These are phyloP conservation scores for Gastrophysa polygoni DNA, from an alignment of 2,888 invertebrate species.

Conservation along the genomic window DNA sequence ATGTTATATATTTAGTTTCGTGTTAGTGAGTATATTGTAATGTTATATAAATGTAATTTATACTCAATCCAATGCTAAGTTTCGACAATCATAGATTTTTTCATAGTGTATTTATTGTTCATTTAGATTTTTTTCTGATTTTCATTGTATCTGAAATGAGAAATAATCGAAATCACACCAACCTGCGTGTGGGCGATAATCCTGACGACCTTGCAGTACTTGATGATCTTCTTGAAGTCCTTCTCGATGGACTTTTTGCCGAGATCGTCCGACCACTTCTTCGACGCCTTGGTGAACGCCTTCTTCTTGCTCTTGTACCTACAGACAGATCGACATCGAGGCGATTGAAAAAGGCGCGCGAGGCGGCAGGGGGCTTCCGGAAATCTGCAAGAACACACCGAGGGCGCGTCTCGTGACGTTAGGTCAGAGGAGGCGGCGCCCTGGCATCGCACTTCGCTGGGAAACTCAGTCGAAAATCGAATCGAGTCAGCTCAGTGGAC, in stretches of 20 bases:
- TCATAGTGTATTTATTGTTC: too few relatives aligned
- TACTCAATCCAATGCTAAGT: too few relatives aligned
- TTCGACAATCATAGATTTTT: too few relatives aligned
- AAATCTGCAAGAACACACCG: conserved; percentile 41
- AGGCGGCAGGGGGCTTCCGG: too few relatives aligned
- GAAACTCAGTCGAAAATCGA: conserved; percentile 24
- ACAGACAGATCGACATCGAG: conserved; percentile 30
- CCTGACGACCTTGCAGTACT: conserved; percentile 96
- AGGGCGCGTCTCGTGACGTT: neutral
- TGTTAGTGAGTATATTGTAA: too few relatives aligned
- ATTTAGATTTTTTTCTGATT: too few relatives aligned
- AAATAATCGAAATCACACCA: too few relatives aligned
- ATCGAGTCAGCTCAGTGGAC: conserved; percentile 45
- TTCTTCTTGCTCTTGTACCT: conserved; percentile 99
- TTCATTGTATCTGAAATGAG: too few relatives aligned
- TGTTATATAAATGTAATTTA: too few relatives aligned
- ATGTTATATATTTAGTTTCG: too few relatives aligned
- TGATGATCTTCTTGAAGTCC: conserved; percentile 96
- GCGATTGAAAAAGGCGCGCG: too few relatives aligned
- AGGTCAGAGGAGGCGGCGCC: conserved; percentile 9
- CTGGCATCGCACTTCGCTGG: conserved; percentile 48
- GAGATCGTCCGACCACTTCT: conserved; percentile 98
- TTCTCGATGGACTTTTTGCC: conserved; percentile 97
- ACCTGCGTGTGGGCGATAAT: conserved; percentile 98
- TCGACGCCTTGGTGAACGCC: conserved; percentile 97